Conservation (phyloP, 2,888 invertebrate species). For the Isoperla grammatica region DNA sequence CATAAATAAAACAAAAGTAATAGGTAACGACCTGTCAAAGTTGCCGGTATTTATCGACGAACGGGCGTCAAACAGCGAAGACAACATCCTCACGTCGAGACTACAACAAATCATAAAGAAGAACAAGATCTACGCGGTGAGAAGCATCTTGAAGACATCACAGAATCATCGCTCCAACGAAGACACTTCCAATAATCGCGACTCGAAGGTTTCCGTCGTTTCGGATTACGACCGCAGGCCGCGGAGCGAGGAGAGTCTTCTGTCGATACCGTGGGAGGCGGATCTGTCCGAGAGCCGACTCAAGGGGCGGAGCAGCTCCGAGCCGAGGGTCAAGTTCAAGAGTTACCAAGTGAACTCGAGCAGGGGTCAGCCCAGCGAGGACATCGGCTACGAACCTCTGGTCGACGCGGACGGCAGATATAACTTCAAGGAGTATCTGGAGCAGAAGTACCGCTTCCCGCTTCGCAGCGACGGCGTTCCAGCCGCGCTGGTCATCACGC, state of each 20-base stretch:
- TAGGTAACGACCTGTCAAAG: background rate
- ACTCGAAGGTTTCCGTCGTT: background rate
- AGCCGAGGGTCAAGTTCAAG: conserved; percentile 8
- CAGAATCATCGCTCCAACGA: background rate
- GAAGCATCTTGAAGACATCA: conserved; percentile 4
- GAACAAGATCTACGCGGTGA: conserved; percentile 5
- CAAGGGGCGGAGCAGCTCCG: background rate
- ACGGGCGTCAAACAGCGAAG: conserved; percentile 1
- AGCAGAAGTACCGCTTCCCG: background rate
- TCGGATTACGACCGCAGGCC: background rate
- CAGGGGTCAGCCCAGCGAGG: background rate
- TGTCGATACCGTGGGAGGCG: background rate
- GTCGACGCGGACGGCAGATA: background rate
- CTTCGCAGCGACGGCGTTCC: background rate
- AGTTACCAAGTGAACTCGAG: background rate
- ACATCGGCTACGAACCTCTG: background rate
- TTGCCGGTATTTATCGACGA: conserved; percentile 8
- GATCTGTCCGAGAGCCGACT: background rate
- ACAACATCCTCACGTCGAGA: conserved; percentile 1
- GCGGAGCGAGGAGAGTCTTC: conserved; percentile 1
- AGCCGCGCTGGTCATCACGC: conserved; percentile 10
- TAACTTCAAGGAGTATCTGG: background rate
- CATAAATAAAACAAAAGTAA: background rate
- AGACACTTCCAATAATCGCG: background rate
- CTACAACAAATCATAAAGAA: conserved; percentile 5